Evolutionary conservation across 2,797 vertebrate genomes (phyloP).

Genomic region (Taenioides sp.): DNA sequence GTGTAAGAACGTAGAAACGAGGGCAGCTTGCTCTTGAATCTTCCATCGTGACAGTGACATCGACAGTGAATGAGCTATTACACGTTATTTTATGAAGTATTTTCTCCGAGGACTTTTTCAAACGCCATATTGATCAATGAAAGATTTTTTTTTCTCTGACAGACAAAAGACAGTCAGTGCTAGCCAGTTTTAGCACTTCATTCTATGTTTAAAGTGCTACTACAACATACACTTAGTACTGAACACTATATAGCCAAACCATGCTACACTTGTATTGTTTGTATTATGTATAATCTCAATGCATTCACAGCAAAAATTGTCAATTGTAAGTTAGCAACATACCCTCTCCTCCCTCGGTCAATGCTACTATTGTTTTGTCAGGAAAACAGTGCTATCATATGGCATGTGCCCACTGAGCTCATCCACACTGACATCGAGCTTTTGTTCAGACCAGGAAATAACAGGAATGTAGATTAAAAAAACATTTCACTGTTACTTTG

Average conservation of each 20-base stretch:
- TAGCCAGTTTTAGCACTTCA: constrained; percentile 13
- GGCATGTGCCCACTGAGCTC: not conserved
- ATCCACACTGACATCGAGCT: not conserved
- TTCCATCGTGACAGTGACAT: not conserved
- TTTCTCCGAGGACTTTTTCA: constrained; percentile 9
- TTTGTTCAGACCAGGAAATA: not conserved
- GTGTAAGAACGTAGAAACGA: not conserved
- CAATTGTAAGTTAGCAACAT: not conserved
- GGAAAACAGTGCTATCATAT: constrained; percentile 5
- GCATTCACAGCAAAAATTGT: no score
- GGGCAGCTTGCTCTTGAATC: not conserved
- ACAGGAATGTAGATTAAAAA: no score
- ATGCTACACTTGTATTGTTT: not conserved
- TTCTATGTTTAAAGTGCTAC: constrained; percentile 12
- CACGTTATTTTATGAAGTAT: not conserved
- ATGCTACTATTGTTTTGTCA: not conserved
- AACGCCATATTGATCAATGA: constrained; percentile 14
- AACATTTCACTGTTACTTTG: not conserved
- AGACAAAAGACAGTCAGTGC: constrained; percentile 1
- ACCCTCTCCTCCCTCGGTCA: not conserved
- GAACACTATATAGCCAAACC: not conserved
- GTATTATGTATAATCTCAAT: not conserved
- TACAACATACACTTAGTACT: not conserved
- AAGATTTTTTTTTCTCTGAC: constrained; percentile 15
- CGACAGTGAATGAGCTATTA: not conserved